Conservation (phyloP, 64 coral and sea anemone species). For the Pachyseris speciosa region DNA sequence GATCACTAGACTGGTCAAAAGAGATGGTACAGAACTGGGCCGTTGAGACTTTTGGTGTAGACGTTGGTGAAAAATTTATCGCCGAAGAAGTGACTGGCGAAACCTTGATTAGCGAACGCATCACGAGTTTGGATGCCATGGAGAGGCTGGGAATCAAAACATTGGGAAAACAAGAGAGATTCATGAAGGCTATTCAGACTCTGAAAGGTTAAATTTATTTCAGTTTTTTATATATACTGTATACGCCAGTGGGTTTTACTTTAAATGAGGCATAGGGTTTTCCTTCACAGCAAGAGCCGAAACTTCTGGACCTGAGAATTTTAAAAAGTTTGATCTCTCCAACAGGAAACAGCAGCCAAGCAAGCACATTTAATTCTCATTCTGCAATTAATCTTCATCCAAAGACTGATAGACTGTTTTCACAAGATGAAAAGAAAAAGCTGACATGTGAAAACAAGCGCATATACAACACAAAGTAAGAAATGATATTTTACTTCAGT, state of each 20-base stretch:
- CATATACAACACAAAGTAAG: constrained; percentile 12
- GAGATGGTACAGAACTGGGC: constrained; percentile 66
- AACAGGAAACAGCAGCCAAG: constrained; percentile 2
- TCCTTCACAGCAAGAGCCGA: too few relatives aligned
- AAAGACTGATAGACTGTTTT: background rate
- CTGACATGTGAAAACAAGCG: background rate
- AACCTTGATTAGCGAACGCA: constrained; percentile 46
- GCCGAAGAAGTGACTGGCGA: constrained; percentile 64
- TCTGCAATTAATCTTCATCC: background rate
- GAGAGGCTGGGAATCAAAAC: constrained; percentile 62
- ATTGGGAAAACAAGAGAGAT: constrained; percentile 52
- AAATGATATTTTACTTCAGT: too few relatives aligned
- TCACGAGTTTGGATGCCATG: constrained; percentile 45
- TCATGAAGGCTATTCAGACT: constrained; percentile 52
- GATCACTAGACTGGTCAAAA: constrained; percentile 62
- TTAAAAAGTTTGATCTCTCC: too few relatives aligned
- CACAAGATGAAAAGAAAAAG: background rate
- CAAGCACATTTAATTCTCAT: background rate
- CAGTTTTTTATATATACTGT: background rate
- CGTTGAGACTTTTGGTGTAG: constrained; percentile 34
- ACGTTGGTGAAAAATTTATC: constrained; percentile 68
- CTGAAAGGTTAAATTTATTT: constrained; percentile 29
- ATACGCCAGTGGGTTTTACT: background rate
- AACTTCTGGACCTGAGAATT: too few relatives aligned
- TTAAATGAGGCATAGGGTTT: too few relatives aligned